phyloP scores from a whole-genome alignment of 2,797 vertebrate species.

The Nyctalus aviator region DNA sequence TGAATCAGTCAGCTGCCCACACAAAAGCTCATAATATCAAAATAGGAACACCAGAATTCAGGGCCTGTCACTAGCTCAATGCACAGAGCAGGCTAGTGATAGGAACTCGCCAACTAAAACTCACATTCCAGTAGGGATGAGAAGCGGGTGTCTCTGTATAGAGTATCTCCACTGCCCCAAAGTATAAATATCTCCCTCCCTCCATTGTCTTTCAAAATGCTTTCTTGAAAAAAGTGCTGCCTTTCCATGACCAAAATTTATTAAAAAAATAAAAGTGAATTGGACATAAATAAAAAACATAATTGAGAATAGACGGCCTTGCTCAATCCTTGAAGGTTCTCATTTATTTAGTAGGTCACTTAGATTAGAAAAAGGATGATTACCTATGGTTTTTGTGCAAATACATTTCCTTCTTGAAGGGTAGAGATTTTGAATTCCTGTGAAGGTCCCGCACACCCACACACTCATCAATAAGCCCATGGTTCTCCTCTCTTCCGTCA shows the following conservation, averaged over 20 bases:
- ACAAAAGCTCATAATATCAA: conserved; percentile 60
- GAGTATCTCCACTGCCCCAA: neutral
- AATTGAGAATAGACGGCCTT: conserved; percentile 41
- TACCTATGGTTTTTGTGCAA: conserved; percentile 45
- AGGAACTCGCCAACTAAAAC: conserved; percentile 36
- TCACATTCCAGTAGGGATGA: conserved; percentile 22
- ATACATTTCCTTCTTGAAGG: conserved; percentile 53
- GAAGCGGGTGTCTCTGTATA: neutral
- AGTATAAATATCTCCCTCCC: neutral
- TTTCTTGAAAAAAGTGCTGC: neutral
- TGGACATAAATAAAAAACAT: conserved; percentile 63
- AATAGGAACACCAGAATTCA: neutral
- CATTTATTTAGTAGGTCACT: conserved; percentile 49
- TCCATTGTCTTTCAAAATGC: neutral
- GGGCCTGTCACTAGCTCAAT: conserved; percentile 19
- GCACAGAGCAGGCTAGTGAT: neutral
- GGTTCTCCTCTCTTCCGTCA: neutral
- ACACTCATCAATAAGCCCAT: conserved; percentile 64
- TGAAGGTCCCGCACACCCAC: conserved; percentile 36
- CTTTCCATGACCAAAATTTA: conserved; percentile 35
- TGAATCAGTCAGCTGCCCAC: neutral
- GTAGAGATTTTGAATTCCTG: conserved; percentile 48
- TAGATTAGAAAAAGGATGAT: conserved; percentile 49
- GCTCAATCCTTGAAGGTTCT: conserved; percentile 18
- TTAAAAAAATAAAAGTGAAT: conserved; percentile 8